Percentiles rank a stretch among this genome's conserved stretches.
Conservation (phyloP, 1,140 invertebrate genomes). For the Drosophila oshimai region DNA sequence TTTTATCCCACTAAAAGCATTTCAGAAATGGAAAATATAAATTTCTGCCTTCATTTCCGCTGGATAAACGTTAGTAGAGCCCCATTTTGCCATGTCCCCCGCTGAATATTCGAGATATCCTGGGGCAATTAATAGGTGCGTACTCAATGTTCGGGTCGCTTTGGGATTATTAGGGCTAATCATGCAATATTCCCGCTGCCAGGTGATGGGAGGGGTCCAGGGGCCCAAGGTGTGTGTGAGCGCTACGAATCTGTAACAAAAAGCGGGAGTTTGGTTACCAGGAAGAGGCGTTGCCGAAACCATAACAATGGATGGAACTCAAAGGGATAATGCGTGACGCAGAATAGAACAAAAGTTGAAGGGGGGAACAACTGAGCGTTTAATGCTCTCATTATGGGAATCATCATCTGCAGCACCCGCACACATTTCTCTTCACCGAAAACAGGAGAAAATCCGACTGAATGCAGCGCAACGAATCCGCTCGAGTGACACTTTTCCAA, state of each 20-base stretch:
- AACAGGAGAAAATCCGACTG: conserved; percentile 13
- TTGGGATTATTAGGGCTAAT: conserved; percentile 65
- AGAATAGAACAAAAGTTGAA: conserved; percentile 42
- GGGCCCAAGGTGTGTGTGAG: conserved; percentile 44
- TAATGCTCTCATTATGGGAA: conserved; percentile 30
- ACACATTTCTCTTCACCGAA: conserved; percentile 7
- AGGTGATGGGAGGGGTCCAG: conserved; percentile 1
- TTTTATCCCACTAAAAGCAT: conserved; percentile 40
- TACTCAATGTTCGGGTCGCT: conserved; percentile 43
- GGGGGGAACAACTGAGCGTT: conserved; percentile 12
- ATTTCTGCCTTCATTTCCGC: conserved; percentile 20
- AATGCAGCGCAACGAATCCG: conserved; percentile 63
- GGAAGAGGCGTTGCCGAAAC: conserved; percentile 67
- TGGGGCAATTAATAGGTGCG: conserved; percentile 45
- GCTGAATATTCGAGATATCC: conserved; percentile 31
- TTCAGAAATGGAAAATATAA: conserved; percentile 6
- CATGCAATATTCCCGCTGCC: conserved; percentile 49
- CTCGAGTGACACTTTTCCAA: conserved; percentile 30
- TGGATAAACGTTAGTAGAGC: conserved; percentile 7
- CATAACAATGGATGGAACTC: conserved; percentile 58
- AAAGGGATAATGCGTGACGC: conserved; percentile 71
- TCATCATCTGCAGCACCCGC: conserved; percentile 9
- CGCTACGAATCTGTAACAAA: conserved; percentile 62
- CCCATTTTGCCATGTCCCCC: neutral
- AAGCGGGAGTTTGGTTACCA: conserved; percentile 72